Percentiles rank a stretch among this genome's conserved stretches.
Conservation (phyloP, 2,888 invertebrate species). For the Scaptomyza polygonia region DNA sequence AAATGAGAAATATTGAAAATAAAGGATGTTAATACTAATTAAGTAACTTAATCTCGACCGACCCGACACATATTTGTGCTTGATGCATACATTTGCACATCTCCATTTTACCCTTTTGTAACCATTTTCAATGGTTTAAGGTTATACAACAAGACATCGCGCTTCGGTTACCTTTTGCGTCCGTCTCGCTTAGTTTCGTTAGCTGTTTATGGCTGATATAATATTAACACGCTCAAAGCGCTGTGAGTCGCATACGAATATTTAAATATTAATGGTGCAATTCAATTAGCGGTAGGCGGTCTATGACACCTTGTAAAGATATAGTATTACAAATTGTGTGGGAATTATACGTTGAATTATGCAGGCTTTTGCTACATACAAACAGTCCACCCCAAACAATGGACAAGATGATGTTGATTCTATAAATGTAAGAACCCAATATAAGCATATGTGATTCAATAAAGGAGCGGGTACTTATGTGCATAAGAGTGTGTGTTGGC, state of each 20-base stretch:
- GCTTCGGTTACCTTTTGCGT: constrained; percentile 3
- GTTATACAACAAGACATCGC: background rate
- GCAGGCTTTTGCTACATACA: constrained; percentile 23
- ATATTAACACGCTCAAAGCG: background rate
- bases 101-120: no score
- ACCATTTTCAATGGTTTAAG: background rate
- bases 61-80: no score
- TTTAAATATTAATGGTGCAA: constrained; percentile 4
- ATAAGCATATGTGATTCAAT: constrained; percentile 1
- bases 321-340: constrained; percentile 5
- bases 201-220: constrained; percentile 5
- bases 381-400: background rate
- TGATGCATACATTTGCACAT: no score
- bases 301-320: background rate
- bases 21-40: no score
- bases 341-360: constrained; percentile 18
- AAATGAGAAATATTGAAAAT: no score
- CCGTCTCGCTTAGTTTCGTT: constrained; percentile 6
- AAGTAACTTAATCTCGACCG: no score
- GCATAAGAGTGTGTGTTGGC: background rate
- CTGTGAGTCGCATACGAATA: no score
- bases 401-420: background rate
- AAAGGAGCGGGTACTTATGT: background rate
- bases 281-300: constrained; percentile 21
- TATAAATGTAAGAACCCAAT: constrained; percentile 4